Base-by-base conservation (phyloP, 1,140 invertebrate genomes). In the Hylaeus volcanicus region DNA sequence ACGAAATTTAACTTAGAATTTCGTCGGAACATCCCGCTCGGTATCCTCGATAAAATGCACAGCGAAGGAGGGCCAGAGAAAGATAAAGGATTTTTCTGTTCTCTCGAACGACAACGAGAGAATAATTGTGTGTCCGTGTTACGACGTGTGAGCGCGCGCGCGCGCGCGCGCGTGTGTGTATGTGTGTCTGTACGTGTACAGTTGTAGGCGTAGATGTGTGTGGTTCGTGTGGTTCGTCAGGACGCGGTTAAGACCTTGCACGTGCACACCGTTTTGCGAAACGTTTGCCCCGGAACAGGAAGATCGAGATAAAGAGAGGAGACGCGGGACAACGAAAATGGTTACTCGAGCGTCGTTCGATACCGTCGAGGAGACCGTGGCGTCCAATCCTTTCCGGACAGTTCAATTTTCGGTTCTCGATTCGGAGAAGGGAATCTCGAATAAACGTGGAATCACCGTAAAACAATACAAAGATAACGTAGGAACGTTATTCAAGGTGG, bases 231-330 rank as follows among this genome's bases (percentile, higher is more conserved):
- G 70, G 41, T 72, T 82, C 39, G 79, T 60, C 77, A 88, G 79
- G 82, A 82, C 82, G 86, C 87, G 70, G 79, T 86, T 84, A 80
- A 77, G 86, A 86, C 86, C 72, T 88, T 77, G 84, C 79, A 80
- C 86, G 76, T 85, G 58, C 43, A 68, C 53, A 39, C 55, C 66
- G 26, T 56, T 71, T 39, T 65, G 26, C 37, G n/a, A 39, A 9
- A 48, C 43, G 15, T 5, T 41, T 5, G 41, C 14, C 1, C 8
- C 5, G 15, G 15, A 41, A 15, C 9, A 5, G 60, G 26, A 63
- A 9, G 39, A 45, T 56, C 48, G 53, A 55, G 56, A 56, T 15
- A 70, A 43, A 56, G 15, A 66, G 43, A 64, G 66, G 12, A 74
- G 63, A 37, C 56, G n/a, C 41, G 64, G 51, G 55, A 51, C 11